These are phyloP conservation scores for Clepsis dumicolana DNA, from an alignment of 2,888 invertebrate species.

Conservation along the genomic window DNA sequence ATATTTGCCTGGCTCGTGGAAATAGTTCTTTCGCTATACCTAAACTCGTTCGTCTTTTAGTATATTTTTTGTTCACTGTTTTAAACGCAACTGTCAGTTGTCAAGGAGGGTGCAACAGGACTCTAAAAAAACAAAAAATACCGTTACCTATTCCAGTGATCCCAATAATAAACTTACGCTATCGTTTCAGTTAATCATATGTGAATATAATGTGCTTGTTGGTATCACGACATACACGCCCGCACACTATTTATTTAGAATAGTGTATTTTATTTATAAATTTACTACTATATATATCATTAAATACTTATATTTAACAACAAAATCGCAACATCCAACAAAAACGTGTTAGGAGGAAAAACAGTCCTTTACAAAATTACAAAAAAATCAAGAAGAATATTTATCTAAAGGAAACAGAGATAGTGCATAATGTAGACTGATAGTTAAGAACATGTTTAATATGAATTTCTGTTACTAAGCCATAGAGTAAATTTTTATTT, in stretches of 20 bases:
- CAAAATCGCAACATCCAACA: slow-evolving; percentile 12
- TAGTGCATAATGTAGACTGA: not conserved
- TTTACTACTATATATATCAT: slow-evolving; percentile 18
- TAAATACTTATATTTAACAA: slow-evolving; percentile 20
- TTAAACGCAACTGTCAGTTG: not conserved
- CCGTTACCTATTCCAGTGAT: slow-evolving; percentile 9
- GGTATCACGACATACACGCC: not conserved
- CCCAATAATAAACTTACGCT: slow-evolving; percentile 34
- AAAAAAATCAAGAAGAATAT: not conserved
- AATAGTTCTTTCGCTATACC: too few species aligned
- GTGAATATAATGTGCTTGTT: slow-evolving; percentile 22
- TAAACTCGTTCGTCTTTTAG: too few species aligned
- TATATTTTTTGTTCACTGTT: too few species aligned
- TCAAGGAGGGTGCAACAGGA: not conserved
- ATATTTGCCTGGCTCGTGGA: too few species aligned
- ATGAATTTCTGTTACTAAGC: too few species aligned
- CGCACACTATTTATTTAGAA: slow-evolving; percentile 13
- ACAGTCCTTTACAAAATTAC: not conserved
- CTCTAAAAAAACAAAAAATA: slow-evolving; percentile 13
- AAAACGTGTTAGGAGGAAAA: slow-evolving; percentile 8
- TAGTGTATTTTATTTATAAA: slow-evolving; percentile 18
- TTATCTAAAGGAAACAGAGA: not conserved
- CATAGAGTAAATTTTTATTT: not conserved
- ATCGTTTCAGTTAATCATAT: slow-evolving; percentile 16
- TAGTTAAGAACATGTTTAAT: not conserved